A percentile compares a stretch with the other conserved stretches of the same genome.
Conservation (phyloP, 2,888 invertebrate species). For the Phaedon cochleariae region DNA sequence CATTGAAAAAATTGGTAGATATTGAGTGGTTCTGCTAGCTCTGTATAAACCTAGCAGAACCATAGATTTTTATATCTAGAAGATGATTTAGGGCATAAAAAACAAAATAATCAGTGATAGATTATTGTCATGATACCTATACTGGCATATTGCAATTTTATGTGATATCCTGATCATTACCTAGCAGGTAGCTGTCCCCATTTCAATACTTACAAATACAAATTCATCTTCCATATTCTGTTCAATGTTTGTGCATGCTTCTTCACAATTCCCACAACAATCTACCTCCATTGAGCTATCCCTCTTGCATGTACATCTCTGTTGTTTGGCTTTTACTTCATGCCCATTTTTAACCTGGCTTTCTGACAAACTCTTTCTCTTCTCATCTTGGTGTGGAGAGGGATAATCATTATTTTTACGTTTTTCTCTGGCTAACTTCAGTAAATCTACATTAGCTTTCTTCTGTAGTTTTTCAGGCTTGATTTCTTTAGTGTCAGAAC, state of each 20-base stretch:
- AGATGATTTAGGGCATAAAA: too few species aligned
- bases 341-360: conserved; percentile 22
- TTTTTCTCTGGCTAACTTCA: conserved; percentile 50
- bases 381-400: conserved; percentile 26
- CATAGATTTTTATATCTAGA: too few species aligned
- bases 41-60: too few species aligned
- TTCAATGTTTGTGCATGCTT: conserved; percentile 32
- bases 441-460: conserved; percentile 42
- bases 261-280: conserved; percentile 29
- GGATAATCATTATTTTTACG: conserved; percentile 40
- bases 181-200: background rate
- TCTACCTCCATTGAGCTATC: conserved; percentile 49
- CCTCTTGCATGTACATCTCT: conserved; percentile 18
- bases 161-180: too few species aligned
- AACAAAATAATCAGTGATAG: too few species aligned
- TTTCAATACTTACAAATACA: conserved; percentile 58
- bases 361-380: conserved; percentile 32
- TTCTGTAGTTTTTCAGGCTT: conserved; percentile 39
- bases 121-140: too few species aligned
- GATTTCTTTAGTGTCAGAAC: background rate
- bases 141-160: too few species aligned
- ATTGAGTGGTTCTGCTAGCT: too few species aligned
- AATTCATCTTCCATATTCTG: conserved; percentile 54
- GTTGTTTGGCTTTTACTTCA: background rate
- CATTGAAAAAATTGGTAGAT: too few species aligned